Conservation (phyloP, 2,797 vertebrate genomes). For the Podarcis lilfordi region DNA sequence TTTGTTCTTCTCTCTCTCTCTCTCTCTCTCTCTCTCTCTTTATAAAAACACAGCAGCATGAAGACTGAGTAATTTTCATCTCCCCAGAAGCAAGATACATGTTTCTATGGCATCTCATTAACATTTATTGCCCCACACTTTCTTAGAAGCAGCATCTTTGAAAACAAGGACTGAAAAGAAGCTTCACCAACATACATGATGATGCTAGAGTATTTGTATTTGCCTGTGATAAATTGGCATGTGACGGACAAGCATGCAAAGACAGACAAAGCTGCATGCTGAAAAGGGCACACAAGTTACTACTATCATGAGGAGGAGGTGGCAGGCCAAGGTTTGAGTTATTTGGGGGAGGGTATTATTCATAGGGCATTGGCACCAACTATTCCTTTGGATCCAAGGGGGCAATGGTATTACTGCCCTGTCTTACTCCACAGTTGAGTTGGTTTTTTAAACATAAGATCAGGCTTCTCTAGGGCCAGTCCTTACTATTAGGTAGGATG, state of each 20-base stretch:
- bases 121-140: slow-evolving; percentile 63
- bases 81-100: slow-evolving; percentile 62
- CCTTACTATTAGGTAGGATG: not conserved
- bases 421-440: not conserved
- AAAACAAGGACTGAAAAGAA: slow-evolving; percentile 55
- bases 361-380: not conserved
- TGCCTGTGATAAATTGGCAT: not conserved
- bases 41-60: slow-evolving; percentile 69
- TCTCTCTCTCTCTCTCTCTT: too few relatives aligned
- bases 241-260: not conserved
- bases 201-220: slow-evolving; percentile 8
- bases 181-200: slow-evolving; percentile 38
- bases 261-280: not conserved
- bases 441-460: too few relatives aligned
- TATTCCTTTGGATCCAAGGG: not conserved
- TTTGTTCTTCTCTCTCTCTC: too few relatives aligned
- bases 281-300: not conserved
- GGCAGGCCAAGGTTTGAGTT: slow-evolving; percentile 22
- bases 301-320: not conserved
- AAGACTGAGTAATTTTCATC: slow-evolving; percentile 65
- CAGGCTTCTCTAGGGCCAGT: not conserved
- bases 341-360: not conserved
- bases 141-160: slow-evolving; percentile 44
- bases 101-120: slow-evolving; percentile 64
- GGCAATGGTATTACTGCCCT: not conserved